Evolutionary conservation across 2,888 invertebrate species (phyloP).

Genomic region (Isoperla grammatica): DNA sequence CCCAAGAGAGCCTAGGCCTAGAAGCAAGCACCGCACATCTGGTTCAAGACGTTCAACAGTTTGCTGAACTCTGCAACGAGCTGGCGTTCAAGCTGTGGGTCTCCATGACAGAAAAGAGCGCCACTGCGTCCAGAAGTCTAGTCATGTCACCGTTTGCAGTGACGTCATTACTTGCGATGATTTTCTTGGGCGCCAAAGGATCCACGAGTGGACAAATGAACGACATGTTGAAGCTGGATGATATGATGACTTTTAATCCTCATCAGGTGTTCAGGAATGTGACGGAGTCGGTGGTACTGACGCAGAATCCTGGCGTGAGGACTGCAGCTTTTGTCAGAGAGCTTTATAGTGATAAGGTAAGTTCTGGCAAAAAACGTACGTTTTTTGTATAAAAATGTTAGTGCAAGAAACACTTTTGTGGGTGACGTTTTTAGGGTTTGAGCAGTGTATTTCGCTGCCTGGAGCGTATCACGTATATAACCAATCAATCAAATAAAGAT

Average conservation of each 20-base stretch:
- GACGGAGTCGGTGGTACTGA: constrained; percentile 69
- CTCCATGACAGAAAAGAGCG: constrained; percentile 56
- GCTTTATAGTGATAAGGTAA: constrained; percentile 69
- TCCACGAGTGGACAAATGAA: constrained; percentile 88
- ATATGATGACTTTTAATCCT: constrained; percentile 86
- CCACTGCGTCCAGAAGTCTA: constrained; percentile 70
- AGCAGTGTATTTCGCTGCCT: too few relatives aligned
- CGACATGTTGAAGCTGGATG: constrained; percentile 74
- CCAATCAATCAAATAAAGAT: too few relatives aligned
- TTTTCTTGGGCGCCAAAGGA: constrained; percentile 80
- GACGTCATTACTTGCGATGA: constrained; percentile 83
- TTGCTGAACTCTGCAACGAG: constrained; percentile 76
- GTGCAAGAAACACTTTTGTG: too few relatives aligned
- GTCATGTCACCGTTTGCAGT: constrained; percentile 80
- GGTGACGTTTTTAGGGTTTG: too few relatives aligned
- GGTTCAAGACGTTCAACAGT: constrained; percentile 69
- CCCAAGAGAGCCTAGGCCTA: constrained; percentile 57
- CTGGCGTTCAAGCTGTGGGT: constrained; percentile 80
- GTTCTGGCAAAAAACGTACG: too few relatives aligned
- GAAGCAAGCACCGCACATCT: constrained; percentile 69
- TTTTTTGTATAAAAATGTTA: background rate
- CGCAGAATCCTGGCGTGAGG: constrained; percentile 64
- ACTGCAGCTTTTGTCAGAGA: constrained; percentile 77
- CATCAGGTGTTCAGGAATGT: constrained; percentile 82
- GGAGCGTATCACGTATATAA: constrained; percentile 12